A percentile compares a stretch with the other conserved stretches of the same genome.
Conservation (phyloP, 2,113 vertebrate genomes). For the Eubucco bourcierii region DNA sequence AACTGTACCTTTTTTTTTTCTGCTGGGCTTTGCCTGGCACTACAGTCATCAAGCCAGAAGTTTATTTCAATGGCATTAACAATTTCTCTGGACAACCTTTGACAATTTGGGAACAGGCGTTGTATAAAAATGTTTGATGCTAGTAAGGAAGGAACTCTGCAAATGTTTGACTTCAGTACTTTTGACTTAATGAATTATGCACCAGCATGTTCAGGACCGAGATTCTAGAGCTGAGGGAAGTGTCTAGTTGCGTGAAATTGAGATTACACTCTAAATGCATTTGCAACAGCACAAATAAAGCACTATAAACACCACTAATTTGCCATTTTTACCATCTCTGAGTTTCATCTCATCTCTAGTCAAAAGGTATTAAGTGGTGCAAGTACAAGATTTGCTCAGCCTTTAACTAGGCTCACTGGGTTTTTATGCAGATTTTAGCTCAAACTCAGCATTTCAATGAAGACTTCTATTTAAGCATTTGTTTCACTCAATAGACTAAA, state of each 20-base stretch:
- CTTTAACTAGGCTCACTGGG: background rate
- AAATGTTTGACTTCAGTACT: background rate
- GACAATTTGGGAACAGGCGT: background rate
- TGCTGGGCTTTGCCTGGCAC: background rate
- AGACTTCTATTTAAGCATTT: slow-evolving; percentile 58
- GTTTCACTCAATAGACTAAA: slow-evolving; percentile 63
- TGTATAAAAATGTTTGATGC: background rate
- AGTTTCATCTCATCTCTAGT: background rate
- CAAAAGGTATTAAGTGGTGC: background rate
- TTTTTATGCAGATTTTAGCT: background rate
- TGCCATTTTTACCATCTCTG: background rate
- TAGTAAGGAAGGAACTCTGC: background rate
- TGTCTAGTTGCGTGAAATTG: background rate
- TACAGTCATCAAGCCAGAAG: background rate
- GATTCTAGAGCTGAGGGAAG: background rate
- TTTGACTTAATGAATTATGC: background rate
- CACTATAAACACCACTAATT: background rate
- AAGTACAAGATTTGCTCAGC: background rate
- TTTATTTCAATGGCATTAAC: background rate
- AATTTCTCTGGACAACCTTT: background rate
- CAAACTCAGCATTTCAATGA: slow-evolving; percentile 54
- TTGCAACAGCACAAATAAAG: background rate
- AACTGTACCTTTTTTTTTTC: background rate
- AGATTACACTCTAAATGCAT: background rate
- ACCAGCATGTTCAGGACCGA: background rate